Base-by-base conservation (phyloP, 2,797 vertebrate genomes). In the Aphelocoma californica region DNA sequence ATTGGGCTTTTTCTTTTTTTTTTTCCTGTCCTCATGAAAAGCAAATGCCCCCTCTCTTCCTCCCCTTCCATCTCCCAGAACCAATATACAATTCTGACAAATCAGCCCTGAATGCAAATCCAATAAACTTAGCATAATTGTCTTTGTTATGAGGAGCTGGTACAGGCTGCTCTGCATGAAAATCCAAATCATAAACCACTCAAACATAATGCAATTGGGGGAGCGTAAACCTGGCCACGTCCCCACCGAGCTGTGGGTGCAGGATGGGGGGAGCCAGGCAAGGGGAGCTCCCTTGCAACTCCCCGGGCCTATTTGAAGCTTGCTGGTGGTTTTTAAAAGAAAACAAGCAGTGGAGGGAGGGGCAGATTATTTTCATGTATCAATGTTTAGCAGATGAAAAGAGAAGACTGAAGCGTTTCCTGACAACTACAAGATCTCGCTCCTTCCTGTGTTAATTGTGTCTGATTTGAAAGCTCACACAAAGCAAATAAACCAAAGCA, bases 111-210 rank as follows among this genome's bases (percentile, higher is more conserved):
- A 95, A 95, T 96, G 92, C 90, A 96, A 94, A 94, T 84, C 93
- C 96, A 97, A 93, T 95, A 93, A 96, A 95, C 92, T 96, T 94
- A 93, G 92, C 95, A 95, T 96, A 94, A 93, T 94, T 95, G 91
- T 86, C 94, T 96, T 95, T 88, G 90, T 95, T 95, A 84, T 18
- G 77, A 88, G 62, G 80, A 90, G 85, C 93, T 90, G 75, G 86
- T 90, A 92, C 73, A 91, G 88, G 80, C 92, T 96, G 88, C 90
- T 95, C 88, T 61, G 93, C 94, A 75, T 95, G 90, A 75, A 90
- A 94, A 95, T 69, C 90, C 84, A 95, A 95, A 93, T 79, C 86
- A 88, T 51, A 90, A 94, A 72, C 61, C 73, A 38, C 66, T 65
- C 81, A 86, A 95, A 88, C 93, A 81, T 67, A 47, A 92, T 29